phyloP scores from a whole-genome alignment of 2,797 vertebrate genomes.

The Melanotaenia nigrans region DNA sequence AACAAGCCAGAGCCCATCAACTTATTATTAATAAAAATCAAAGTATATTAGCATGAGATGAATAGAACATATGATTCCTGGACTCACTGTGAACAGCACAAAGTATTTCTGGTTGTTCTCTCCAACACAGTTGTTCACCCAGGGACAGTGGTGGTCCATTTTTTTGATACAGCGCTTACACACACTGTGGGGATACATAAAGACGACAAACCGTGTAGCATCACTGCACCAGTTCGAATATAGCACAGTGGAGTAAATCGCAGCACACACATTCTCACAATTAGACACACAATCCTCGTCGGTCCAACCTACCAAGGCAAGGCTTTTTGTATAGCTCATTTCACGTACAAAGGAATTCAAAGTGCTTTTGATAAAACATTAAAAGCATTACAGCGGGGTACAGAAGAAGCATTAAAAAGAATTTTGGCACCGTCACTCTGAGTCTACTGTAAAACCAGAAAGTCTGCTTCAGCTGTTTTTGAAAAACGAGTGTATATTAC shows the following conservation, averaged over 20 bases:
- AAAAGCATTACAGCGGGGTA: neutral
- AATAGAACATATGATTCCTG: neutral
- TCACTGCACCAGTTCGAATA: neutral
- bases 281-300: neutral
- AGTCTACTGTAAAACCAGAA: neutral
- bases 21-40: neutral
- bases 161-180: slow-evolving; percentile 98
- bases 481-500: neutral
- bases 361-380: neutral
- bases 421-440: neutral
- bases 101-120: slow-evolving; percentile 99
- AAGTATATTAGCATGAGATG: neutral
- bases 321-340: neutral
- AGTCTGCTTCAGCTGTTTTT: too few species aligned
- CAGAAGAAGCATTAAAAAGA: neutral
- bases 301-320: neutral
- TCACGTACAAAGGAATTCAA: neutral
- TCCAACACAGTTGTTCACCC: slow-evolving; percentile 99
- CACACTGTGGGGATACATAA: slow-evolving; percentile 82
- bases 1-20: neutral
- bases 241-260: neutral
- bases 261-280: neutral
- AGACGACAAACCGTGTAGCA: neutral
- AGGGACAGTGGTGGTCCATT: slow-evolving; percentile 99
- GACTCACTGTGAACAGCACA: slow-evolving; percentile 98